Conservation (phyloP, 2,888 invertebrate genomes). For the Hofmannophila pseudospretella region DNA sequence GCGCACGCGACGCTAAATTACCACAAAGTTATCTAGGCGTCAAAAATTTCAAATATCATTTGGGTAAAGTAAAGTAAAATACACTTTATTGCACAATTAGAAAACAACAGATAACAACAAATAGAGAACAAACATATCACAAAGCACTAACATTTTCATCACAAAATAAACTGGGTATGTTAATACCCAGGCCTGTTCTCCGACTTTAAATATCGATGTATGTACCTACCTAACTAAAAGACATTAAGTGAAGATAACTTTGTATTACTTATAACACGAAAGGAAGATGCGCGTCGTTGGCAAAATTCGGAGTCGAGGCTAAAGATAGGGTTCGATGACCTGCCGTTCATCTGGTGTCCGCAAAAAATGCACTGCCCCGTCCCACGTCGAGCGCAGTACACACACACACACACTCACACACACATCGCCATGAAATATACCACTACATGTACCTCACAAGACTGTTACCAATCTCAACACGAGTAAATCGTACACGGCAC, state of each 20-base stretch:
- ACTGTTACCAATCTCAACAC: conserved; percentile 58
- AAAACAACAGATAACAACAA: too few relatives aligned
- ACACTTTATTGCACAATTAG: too few relatives aligned
- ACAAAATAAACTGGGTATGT: too few relatives aligned
- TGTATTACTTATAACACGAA: conserved; percentile 14
- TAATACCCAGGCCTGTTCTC: too few relatives aligned
- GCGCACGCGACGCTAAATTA: conserved; percentile 34
- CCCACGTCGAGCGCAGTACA: conserved; percentile 68
- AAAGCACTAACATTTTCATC: too few relatives aligned
- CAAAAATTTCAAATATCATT: too few relatives aligned
- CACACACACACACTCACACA: conserved; percentile 66
- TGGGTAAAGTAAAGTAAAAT: too few relatives aligned
- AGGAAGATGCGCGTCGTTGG: conserved; percentile 59
- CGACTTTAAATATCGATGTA: too few relatives aligned
- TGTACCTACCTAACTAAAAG: too few relatives aligned
- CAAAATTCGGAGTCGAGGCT: conserved; percentile 64
- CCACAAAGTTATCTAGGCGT: conserved; percentile 12
- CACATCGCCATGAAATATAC: conserved; percentile 37
- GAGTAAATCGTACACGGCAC: conserved; percentile 53
- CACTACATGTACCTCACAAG: conserved; percentile 36
- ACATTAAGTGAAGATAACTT: background rate
- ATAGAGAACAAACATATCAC: too few relatives aligned
- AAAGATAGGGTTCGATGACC: conserved; percentile 62
- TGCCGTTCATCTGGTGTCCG: conserved; percentile 63
- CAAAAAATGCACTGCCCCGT: conserved; percentile 75